Evolutionary conservation across 2,797 vertebrate genomes (phyloP), one percentile per base, ranked within the genome.

Genomic region (Clamator glandarius): DNA sequence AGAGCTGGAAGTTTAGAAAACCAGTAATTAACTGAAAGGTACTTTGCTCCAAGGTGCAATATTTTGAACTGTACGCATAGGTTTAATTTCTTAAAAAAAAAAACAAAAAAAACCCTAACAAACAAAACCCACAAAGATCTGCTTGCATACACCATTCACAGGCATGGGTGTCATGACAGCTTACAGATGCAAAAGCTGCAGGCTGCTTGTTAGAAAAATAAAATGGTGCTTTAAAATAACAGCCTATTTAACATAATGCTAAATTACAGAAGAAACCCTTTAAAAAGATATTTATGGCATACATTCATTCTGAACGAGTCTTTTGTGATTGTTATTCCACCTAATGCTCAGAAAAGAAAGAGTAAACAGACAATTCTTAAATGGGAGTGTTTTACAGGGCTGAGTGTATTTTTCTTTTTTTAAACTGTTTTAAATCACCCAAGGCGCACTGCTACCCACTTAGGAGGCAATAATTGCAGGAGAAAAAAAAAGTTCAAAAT

Each of bases 161-260:
- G 66, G 29, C 63, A 73, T 8, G 2, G 11, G 20, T 51, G 67
- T 36, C 31, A 63, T 48, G 41, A 87, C 10, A n/a, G 50, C 25
- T 73, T 64, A 79, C 61, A 90, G 81, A 82, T 87, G 59, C 20
- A 86, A 76, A 82, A 81, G 72, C 67, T 86, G 59, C 77, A 73
- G 70, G 67, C 76, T 95, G 80, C 66, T 89, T 84, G 41, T 84
- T 86, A 75, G 48, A 51, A 86, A 92, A 86, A 23, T 57, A 76
- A 91, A 93, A 39, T 18, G 24, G 55, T 66, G 33, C 70, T 95
- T 96, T 90, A 91, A 95, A 97, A 87, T 90, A 89, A 94, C 11
- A 67, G 33, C 62, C 90, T 89, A 51, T 64, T 95, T 90, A 96
- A 25, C 74, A 74, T 75, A 93, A 84, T 64, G 64, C 51, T 83